Evolutionary conservation across 64 coral and sea anemone species (phyloP).

Genomic region (Porites australiensis): DNA sequence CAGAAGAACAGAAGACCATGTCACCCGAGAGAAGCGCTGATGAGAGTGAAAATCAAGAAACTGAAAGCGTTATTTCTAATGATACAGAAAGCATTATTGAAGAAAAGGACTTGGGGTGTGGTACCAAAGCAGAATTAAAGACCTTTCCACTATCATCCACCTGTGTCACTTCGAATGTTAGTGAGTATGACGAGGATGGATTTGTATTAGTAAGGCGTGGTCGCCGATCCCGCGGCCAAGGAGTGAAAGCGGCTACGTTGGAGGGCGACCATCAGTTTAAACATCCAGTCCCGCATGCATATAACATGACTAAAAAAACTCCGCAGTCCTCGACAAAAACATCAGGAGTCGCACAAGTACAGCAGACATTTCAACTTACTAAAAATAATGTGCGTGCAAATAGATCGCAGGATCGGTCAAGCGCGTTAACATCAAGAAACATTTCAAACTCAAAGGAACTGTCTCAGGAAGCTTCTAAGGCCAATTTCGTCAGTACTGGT

Average conservation of each 20-base stretch:
- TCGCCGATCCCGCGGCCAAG: neutral
- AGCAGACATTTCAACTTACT: neutral
- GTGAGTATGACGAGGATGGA: neutral
- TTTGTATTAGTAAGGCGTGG: neutral
- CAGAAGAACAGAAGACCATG: neutral
- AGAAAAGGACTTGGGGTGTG: neutral
- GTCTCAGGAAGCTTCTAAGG: too few relatives aligned
- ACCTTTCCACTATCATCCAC: neutral
- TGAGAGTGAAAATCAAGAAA: slow-evolving; percentile 7
- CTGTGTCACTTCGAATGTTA: too few relatives aligned
- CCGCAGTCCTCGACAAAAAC: neutral
- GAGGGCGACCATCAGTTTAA: neutral
- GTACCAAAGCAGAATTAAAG: neutral
- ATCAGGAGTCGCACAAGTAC: neutral
- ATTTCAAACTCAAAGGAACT: neutral
- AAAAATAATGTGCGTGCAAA: neutral
- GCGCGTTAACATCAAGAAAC: neutral
- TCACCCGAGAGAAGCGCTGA: neutral
- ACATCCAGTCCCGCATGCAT: neutral
- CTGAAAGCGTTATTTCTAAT: neutral
- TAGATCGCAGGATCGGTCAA: too few relatives aligned
- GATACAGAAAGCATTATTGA: neutral
- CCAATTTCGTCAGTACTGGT: neutral
- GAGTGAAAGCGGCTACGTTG: neutral
- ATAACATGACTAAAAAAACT: neutral